Evolutionary conservation across 2,113 vertebrate species (phyloP).

Genomic region (Dasyornis broadbenti): DNA sequence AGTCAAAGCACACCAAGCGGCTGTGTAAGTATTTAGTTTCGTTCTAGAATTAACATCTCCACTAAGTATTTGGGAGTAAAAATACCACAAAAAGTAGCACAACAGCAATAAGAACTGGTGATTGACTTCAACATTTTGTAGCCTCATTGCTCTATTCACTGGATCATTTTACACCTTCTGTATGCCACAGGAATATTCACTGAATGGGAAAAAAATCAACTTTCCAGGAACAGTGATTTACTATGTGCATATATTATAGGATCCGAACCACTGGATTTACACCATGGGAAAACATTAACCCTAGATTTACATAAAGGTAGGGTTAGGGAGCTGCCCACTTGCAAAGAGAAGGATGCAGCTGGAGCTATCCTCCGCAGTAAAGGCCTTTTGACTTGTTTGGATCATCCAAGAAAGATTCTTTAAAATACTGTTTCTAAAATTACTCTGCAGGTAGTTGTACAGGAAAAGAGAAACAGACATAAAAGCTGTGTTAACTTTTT

Average conservation of each 20-base stretch:
- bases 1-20: not conserved
- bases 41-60: not conserved
- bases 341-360: not conserved
- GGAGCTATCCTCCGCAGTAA: not conserved
- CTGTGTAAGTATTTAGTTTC: not conserved
- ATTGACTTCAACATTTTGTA: not conserved
- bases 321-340: not conserved
- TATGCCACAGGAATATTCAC: not conserved
- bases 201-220: not conserved
- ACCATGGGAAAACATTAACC: not conserved
- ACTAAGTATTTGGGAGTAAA: not conserved
- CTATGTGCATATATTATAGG: not conserved
- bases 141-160: not conserved
- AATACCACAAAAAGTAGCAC: not conserved
- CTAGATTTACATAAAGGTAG: not conserved
- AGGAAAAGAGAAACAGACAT: not conserved
- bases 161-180: not conserved
- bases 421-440: not conserved
- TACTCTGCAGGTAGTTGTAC: not conserved
- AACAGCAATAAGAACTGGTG: not conserved
- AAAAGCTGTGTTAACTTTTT: not conserved
- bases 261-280: not conserved
- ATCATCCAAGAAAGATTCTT: not conserved
- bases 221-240: not conserved
- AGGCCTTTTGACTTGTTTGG: not conserved